phyloP scores from a whole-genome alignment of 2,888 invertebrate species.

The Mesorhabditis sp. region DNA sequence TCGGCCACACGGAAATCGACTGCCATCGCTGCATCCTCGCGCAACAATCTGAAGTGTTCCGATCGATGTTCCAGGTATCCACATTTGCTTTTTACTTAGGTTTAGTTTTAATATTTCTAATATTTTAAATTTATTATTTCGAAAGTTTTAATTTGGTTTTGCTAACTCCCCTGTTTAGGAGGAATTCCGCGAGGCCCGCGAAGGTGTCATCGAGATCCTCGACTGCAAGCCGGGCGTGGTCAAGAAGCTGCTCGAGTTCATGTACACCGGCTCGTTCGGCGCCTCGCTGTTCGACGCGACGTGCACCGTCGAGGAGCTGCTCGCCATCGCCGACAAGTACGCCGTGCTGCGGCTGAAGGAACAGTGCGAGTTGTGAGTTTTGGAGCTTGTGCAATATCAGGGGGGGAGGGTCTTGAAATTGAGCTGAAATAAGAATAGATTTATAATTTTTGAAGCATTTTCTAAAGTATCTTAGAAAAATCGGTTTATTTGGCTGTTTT shows the following conservation, averaged over 20 bases:
- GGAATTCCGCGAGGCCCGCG: conserved; percentile 51
- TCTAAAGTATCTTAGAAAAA: too few relatives aligned
- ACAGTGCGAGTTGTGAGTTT: conserved; percentile 36
- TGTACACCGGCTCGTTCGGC: conserved; percentile 46
- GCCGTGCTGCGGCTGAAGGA: conserved; percentile 50
- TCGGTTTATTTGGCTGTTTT: too few relatives aligned
- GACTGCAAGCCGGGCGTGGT: conserved; percentile 51
- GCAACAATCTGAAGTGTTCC: conserved; percentile 49
- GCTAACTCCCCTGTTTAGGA: conserved; percentile 19
- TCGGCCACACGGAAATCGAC: conserved; percentile 40
- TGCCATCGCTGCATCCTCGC: conserved; percentile 52
- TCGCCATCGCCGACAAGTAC: conserved; percentile 53
- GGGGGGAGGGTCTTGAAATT: too few relatives aligned
- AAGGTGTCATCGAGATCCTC: conserved; percentile 47
- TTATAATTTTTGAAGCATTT: too few relatives aligned
- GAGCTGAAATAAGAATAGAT: too few relatives aligned
- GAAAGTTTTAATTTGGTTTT: background rate
- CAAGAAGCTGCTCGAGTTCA: conserved; percentile 50
- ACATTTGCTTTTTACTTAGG: background rate
- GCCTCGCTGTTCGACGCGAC: conserved; percentile 18
- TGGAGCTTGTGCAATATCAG: too few relatives aligned
- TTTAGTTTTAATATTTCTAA: too few relatives aligned
- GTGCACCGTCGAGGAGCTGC: conserved; percentile 41
- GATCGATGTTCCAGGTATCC: conserved; percentile 39
- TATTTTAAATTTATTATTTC: too few relatives aligned